Conservation (phyloP, 2,797 vertebrate genomes). For the Falco columbarius region DNA sequence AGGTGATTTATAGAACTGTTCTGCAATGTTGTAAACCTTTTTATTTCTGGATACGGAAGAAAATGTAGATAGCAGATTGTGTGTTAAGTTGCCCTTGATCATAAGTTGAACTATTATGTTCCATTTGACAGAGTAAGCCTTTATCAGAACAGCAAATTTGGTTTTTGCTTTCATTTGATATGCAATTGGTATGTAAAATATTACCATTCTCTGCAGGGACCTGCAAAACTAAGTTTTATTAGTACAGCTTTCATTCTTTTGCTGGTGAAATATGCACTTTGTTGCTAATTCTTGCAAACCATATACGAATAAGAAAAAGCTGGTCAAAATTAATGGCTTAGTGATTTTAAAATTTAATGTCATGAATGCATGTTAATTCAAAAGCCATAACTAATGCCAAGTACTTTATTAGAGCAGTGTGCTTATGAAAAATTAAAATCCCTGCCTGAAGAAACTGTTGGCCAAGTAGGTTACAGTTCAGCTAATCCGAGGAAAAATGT, state of each 20-base stretch:
- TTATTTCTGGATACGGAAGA: not conserved
- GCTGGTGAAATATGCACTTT: conserved; percentile 53
- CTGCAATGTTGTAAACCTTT: conserved; percentile 13
- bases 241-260: conserved; percentile 27
- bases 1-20: conserved; percentile 28
- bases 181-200: conserved; percentile 36
- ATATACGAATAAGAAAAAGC: not conserved
- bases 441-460: conserved; percentile 51
- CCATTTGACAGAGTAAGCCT: conserved; percentile 9
- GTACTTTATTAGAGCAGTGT: conserved; percentile 67
- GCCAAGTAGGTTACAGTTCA: conserved; percentile 61
- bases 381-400: conserved; percentile 62
- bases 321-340: conserved; percentile 64
- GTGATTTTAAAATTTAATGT: conserved; percentile 66
- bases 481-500: conserved; percentile 35
- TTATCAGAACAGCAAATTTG: conserved; percentile 26
- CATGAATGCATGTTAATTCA: conserved; percentile 64
- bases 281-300: conserved; percentile 30
- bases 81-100: not conserved
- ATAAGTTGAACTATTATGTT: not conserved
- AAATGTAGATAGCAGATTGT: not conserved
- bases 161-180: conserved; percentile 25
- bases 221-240: conserved; percentile 26
- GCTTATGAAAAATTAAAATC: conserved; percentile 60
- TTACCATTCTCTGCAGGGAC: not conserved